phyloP scores from a whole-genome alignment of 2,888 invertebrate genomes.

The Monopis laevigella region DNA sequence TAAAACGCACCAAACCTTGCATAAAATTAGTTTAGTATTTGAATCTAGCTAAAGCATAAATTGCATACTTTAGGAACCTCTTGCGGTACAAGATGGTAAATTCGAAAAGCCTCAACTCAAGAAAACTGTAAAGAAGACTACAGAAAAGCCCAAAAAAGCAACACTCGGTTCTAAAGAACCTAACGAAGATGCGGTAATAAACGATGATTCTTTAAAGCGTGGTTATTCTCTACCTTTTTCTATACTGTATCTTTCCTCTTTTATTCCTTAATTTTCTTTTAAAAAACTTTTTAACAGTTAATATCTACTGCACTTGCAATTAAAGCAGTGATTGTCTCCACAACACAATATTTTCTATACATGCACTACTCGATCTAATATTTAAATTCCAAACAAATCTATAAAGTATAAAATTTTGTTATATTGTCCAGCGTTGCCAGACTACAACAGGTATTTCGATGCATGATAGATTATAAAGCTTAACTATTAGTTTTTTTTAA shows the following conservation, averaged over 20 bases:
- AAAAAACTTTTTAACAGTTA: too few relatives aligned
- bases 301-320: too few relatives aligned
- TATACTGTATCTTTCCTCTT: conserved; percentile 10
- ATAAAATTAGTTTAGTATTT: neutral
- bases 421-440: conserved; percentile 3
- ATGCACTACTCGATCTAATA: neutral
- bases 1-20: conserved; percentile 30
- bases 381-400: neutral
- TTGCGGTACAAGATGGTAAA: conserved; percentile 54
- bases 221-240: conserved; percentile 16
- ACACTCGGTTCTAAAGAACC: conserved; percentile 28
- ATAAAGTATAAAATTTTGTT: neutral
- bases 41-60: conserved; percentile 29
- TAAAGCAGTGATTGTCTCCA: neutral
- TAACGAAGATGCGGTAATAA: conserved; percentile 43
- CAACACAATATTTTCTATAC: neutral
- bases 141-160: conserved; percentile 46
- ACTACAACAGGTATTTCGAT: neutral
- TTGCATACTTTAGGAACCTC: conserved; percentile 51
- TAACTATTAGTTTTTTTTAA: neutral
- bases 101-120: conserved; percentile 58
- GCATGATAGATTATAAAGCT: neutral
- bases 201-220: conserved; percentile 23
- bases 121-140: conserved; percentile 51
- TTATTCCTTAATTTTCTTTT: neutral